These are phyloP conservation scores for Misgurnus anguillicaudatus DNA, from an alignment of 2,113 vertebrate genomes.

Conservation along the genomic window DNA sequence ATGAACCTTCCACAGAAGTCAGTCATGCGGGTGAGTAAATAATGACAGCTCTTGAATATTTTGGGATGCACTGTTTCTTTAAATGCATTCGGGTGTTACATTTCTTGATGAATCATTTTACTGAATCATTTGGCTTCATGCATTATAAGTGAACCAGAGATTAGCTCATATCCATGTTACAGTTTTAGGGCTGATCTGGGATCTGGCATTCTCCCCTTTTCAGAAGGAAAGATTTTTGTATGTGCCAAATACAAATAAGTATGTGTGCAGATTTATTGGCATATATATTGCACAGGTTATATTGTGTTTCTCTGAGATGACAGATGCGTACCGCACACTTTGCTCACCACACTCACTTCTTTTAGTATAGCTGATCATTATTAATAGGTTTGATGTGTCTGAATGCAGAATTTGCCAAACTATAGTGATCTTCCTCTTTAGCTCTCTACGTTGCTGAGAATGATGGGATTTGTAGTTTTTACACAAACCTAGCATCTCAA, in stretches of 20 bases:
- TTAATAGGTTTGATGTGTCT: not conserved
- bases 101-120: too few relatives aligned
- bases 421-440: too few relatives aligned
- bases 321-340: conserved; percentile 67
- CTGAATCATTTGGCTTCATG: too few relatives aligned
- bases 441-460: too few relatives aligned
- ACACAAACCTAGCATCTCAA: too few relatives aligned
- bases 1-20: too few relatives aligned
- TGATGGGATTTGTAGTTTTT: too few relatives aligned
- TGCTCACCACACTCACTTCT: not conserved
- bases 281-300: conserved; percentile 64
- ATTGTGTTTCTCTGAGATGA: conserved; percentile 60
- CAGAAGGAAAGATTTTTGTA: conserved; percentile 63
- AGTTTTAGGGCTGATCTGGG: conserved; percentile 60
- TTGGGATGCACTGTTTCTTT: not conserved
- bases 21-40: too few relatives aligned
- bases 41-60: too few relatives aligned
- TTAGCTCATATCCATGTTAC: conserved; percentile 24
- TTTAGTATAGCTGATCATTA: not conserved
- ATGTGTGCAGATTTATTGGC: conserved; percentile 72
- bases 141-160: not conserved
- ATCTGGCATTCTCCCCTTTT: conserved; percentile 49
- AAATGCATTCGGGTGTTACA: too few relatives aligned
- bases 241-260: conserved; percentile 71
- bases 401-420: too few relatives aligned